Evolutionary conservation across 2,888 invertebrate species (phyloP).

Genomic region (Cheilosia soror): DNA sequence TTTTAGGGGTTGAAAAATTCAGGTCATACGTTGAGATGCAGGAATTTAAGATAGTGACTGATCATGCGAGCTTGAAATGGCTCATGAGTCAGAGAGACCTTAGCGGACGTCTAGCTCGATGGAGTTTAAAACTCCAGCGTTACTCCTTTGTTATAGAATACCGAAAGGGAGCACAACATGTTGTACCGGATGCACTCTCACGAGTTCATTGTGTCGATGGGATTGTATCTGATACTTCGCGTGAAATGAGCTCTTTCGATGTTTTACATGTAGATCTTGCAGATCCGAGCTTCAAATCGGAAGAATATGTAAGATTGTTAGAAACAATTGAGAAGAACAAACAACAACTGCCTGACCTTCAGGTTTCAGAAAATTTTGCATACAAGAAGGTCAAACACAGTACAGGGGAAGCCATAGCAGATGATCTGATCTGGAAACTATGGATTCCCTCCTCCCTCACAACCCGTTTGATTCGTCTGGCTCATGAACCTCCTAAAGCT

Average conservation of each 20-base stretch:
- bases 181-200: background rate
- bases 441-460: too few species aligned
- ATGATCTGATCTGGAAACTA: too few species aligned
- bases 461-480: too few species aligned
- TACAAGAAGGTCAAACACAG: background rate
- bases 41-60: slow-evolving; percentile 1
- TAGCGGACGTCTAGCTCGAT: slow-evolving; percentile 25
- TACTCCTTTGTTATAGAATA: slow-evolving; percentile 28
- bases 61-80: slow-evolving; percentile 23
- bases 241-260: background rate
- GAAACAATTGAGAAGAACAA: background rate
- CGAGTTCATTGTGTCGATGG: background rate
- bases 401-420: background rate
- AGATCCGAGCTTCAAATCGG: background rate
- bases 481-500: too few species aligned
- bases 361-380: background rate
- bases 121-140: slow-evolving; percentile 14
- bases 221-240: background rate
- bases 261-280: slow-evolving; percentile 17
- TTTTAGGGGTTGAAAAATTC: slow-evolving; percentile 11
- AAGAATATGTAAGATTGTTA: background rate
- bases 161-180: slow-evolving; percentile 1
- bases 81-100: slow-evolving; percentile 38
- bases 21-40: slow-evolving; percentile 22
- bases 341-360: background rate